Evolutionary conservation across 2,797 vertebrate genomes (phyloP).

Genomic region (Huso huso): DNA sequence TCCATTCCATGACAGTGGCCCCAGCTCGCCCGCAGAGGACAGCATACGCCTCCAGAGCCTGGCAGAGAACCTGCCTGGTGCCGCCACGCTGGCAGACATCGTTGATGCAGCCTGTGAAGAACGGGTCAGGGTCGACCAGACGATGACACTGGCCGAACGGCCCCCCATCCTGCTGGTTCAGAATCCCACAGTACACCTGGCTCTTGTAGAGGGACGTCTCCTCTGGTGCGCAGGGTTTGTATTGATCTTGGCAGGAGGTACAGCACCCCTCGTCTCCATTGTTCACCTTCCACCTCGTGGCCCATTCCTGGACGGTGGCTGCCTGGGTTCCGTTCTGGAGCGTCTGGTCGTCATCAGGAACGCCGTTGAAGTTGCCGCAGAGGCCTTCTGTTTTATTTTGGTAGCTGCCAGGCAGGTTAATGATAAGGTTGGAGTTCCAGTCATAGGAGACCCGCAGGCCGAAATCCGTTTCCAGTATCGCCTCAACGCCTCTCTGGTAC

Average conservation of each 20-base stretch:
- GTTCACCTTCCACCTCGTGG: constrained; percentile 34
- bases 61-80: not conserved
- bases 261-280: constrained; percentile 18
- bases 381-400: constrained; percentile 29
- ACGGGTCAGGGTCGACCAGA: constrained; percentile 3
- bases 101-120: constrained; percentile 20
- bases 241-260: constrained; percentile 33
- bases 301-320: constrained; percentile 31
- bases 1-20: not conserved
- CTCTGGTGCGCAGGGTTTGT: constrained; percentile 29
- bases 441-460: constrained; percentile 27
- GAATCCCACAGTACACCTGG: constrained; percentile 32
- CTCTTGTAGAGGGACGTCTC: constrained; percentile 21
- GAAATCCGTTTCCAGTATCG: constrained; percentile 28
- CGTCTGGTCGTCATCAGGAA: constrained; percentile 24
- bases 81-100: not conserved
- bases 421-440: constrained; percentile 15
- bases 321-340: not conserved
- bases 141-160: constrained; percentile 10
- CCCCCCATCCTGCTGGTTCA: constrained; percentile 17
- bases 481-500: constrained; percentile 11
- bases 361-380: constrained; percentile 33
- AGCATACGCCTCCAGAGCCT: constrained; percentile 18
- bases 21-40: constrained; percentile 18
- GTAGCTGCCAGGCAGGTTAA: constrained; percentile 23